A percentile compares a stretch with the other conserved stretches of the same genome.
Conservation (phyloP, 2,113 vertebrate species). For the Sylvietta virens region DNA sequence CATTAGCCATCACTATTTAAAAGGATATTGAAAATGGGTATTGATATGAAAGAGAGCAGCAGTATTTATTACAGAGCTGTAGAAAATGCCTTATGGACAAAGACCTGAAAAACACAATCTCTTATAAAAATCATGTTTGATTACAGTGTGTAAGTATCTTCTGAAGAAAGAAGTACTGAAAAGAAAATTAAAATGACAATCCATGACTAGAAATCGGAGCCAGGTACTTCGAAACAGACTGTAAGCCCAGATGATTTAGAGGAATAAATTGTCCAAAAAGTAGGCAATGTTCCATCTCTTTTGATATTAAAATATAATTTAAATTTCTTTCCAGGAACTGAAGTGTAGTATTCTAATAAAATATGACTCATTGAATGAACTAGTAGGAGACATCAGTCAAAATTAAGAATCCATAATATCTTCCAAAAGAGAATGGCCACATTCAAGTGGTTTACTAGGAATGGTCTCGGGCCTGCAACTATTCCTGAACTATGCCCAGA, state of each 20-base stretch:
- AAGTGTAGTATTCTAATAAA: background rate
- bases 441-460: background rate
- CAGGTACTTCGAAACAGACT: accelerated
- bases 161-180: background rate
- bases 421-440: background rate
- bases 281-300: background rate
- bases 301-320: background rate
- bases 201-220: background rate
- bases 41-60: background rate
- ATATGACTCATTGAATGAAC: background rate
- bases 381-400: background rate
- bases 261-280: background rate
- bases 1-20: background rate
- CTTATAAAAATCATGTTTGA: background rate
- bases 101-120: background rate
- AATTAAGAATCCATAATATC: background rate
- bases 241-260: background rate
- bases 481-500: background rate
- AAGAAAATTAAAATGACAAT: background rate
- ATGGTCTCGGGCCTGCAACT: background rate
- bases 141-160: background rate
- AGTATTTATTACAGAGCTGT: background rate
- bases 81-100: background rate
- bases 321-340: background rate
- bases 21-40: background rate